Evolutionary conservation across 2,888 invertebrate genomes (phyloP).

Genomic region (Hesperia comma): DNA sequence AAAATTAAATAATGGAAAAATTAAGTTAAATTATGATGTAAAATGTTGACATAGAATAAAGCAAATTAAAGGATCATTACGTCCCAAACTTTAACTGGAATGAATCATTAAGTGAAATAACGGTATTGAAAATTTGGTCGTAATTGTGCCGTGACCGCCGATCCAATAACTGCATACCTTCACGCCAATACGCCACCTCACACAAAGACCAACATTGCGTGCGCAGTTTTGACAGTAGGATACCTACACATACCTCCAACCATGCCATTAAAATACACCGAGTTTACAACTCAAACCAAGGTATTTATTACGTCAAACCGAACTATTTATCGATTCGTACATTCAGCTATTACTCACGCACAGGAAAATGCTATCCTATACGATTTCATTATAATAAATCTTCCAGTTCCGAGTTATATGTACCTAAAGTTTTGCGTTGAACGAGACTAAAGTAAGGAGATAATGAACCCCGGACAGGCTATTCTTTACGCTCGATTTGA

Average conservation of each 20-base stretch:
- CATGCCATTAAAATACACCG: slow-evolving; percentile 49
- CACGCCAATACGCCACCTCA: slow-evolving; percentile 24
- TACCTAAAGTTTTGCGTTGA: slow-evolving; percentile 71
- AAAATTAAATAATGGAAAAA: too few relatives aligned
- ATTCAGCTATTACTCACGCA: slow-evolving; percentile 64
- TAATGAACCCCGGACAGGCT: slow-evolving; percentile 64
- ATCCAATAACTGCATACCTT: slow-evolving; percentile 27
- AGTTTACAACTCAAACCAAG: slow-evolving; percentile 52
- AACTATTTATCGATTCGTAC: slow-evolving; percentile 68
- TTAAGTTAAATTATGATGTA: background rate
- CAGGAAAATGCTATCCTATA: slow-evolving; percentile 69
- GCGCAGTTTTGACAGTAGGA: slow-evolving; percentile 42
- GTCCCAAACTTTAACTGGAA: slow-evolving; percentile 25
- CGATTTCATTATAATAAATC: slow-evolving; percentile 78
- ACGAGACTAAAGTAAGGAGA: slow-evolving; percentile 69
- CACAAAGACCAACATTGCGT: slow-evolving; percentile 40
- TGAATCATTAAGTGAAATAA: slow-evolving; percentile 29
- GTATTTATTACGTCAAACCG: slow-evolving; percentile 62
- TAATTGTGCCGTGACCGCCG: slow-evolving; percentile 16
- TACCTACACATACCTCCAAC: slow-evolving; percentile 38
- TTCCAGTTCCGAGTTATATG: slow-evolving; percentile 61
- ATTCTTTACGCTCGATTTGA: slow-evolving; percentile 58
- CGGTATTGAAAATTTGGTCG: slow-evolving; percentile 23
- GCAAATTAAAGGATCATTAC: slow-evolving; percentile 24
- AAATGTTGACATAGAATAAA: slow-evolving; percentile 1